Evolutionary conservation across 2,888 invertebrate genomes (phyloP), one percentile per base, ranked within the genome.

Genomic region (Nomada lathburiana): DNA sequence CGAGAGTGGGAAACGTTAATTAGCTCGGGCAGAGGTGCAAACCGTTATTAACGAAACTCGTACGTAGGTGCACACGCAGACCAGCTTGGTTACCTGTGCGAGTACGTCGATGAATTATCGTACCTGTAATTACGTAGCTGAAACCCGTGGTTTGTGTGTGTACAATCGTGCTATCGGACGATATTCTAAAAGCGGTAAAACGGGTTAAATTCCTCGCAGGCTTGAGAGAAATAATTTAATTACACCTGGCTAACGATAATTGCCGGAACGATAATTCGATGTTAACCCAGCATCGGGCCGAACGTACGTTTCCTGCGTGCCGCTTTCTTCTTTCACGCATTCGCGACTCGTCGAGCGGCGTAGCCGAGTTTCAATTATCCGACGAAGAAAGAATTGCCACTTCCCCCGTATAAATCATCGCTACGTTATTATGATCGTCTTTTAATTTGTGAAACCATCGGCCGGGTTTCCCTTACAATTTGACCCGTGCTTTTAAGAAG

Each of bases 171-270:
- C 67, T 67, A 77, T 52, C 76, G 64, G 47, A 60, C 65, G 85
- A 84, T 76, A 80, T 76, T 79, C 70, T 76, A 83, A 88, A 88
- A 87, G 82, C 64, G 80, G 86, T 74, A 70, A 81, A 87, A 76
- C 84, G 75, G 60, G 77, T 84, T 84, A 62, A 84, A 88, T 83
- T 83, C 79, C 76, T 55, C 70, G 62, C 52, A 59, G 76, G 42
- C 73, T 52, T 59, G n/a, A 55, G 76, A 64, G 73, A 85, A 88
- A 83, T 88, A 86, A 88, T 88, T 88, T 88, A 85, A 86, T 87
- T 87, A 87, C 79, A 81, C 69, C 65, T 55, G 67, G 36, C 57
- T 81, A 83, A 85, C 80, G 81, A 84, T 78, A 76, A 85, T 75
- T 68, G 75, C 75, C 65, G 63, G 53, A 78, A 86, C 62, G 71